A percentile compares a stretch with the other conserved stretches of the same genome.
phyloP scores from a whole-genome alignment of 2,888 invertebrate species.

The Stramonita haemastoma region DNA sequence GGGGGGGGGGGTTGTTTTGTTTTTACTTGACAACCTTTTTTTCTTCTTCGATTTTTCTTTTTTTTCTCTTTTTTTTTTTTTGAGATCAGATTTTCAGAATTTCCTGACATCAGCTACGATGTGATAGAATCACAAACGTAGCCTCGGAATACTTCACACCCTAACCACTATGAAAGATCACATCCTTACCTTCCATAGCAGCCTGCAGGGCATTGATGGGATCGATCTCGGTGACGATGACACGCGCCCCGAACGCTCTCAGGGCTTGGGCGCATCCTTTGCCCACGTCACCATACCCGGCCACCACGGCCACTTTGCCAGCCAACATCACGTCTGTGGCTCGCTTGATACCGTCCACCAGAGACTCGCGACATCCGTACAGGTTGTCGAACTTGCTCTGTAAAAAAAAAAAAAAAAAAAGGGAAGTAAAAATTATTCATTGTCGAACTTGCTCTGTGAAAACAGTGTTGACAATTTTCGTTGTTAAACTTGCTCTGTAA shows the following conservation, averaged over 20 bases:
- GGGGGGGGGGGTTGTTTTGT: too few species aligned
- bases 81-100: too few species aligned
- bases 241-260: slow-evolving; percentile 95
- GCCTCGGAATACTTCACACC: too few species aligned
- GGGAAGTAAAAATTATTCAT: not conserved
- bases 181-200: slow-evolving; percentile 94
- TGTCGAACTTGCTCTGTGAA: not conserved
- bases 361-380: slow-evolving; percentile 98
- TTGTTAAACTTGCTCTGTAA: too few species aligned
- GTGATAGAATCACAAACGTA: too few species aligned
- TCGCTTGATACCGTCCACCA: slow-evolving; percentile 98
- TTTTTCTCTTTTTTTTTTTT: too few species aligned
- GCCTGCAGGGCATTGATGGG: slow-evolving; percentile 98
- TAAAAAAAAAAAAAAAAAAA: too few species aligned
- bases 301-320: slow-evolving; percentile 98
- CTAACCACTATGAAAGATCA: too few species aligned
- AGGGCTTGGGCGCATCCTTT: slow-evolving; percentile 98
- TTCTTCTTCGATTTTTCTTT: too few species aligned
- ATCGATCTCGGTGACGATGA: slow-evolving; percentile 98
- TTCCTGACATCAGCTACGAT: too few species aligned
- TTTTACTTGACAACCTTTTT: too few species aligned
- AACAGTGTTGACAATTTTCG: too few species aligned
- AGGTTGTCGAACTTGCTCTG: slow-evolving; percentile 99
- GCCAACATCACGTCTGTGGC: slow-evolving; percentile 99
- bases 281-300: slow-evolving; percentile 99